Base-by-base conservation (phyloP, 2,113 vertebrate species). In the Dipodomys stephensi region DNA sequence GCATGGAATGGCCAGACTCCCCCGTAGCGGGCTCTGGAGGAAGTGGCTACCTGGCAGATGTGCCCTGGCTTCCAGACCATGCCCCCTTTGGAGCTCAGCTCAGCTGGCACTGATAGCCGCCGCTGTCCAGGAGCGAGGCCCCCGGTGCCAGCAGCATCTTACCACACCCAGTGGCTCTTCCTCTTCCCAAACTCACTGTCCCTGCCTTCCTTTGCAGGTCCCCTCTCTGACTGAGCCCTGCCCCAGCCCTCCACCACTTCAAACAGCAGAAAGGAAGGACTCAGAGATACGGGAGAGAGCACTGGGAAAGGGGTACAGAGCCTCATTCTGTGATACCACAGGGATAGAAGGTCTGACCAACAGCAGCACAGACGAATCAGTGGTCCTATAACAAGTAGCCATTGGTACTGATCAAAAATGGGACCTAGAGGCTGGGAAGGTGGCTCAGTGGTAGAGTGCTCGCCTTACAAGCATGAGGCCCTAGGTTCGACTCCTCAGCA, bases 161-260 rank as follows among this genome's bases (percentile, higher is more conserved):
- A 73, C 90, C 39, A 18, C 80, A n/a, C 71, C 83, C 60, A 19
- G 4, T 69, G 7, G 20, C 9, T 53, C 90, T 94, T 97, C 92
- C 92, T 87, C 82, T 94, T 94, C 94, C 92, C 65, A 91, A 89
- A 67, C 32, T 32, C 49, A 1, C 19, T 60, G 64, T 77, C 10
- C 1, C 30, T 4, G 9, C 20, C 83, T 62, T 30, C 57, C 18
- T 64, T 30, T 13, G 15, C 53, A 12, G 49, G 53, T 57, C 13
- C 53, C 15, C 2, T 53, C 49, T 53, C 49, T 53, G 49, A 8
- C 49, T 49, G 49, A 11, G 53, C 53, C 53, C 53, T 16, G 53
- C 74, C 32, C 89, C 4, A 4, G 46, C 27, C 60, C 73, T 95
- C 77, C 25, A 80, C 49, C 62, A 30, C 9, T 69, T 16, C 49